A percentile compares a stretch with the other conserved stretches of the same genome.
Evolutionary conservation across 30 jellyfish, hydroid and myxozoan species (phyloP).

Genomic region (Cassiopea andromeda): DNA sequence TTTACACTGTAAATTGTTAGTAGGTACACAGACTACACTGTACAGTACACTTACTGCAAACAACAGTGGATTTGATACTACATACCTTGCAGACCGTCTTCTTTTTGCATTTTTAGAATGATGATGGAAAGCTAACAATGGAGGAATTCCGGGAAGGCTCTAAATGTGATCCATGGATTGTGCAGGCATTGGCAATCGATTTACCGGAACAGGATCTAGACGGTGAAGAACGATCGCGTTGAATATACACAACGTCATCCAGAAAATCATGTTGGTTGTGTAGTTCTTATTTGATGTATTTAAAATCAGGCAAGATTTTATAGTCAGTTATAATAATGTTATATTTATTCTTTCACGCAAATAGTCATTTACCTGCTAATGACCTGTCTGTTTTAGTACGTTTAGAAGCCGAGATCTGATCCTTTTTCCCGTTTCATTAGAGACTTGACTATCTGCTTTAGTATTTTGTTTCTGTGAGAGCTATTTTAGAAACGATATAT

Average conservation of each 20-base stretch:
- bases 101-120: slow-evolving; percentile 53
- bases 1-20: too few species aligned
- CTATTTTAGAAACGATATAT: too few species aligned
- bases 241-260: neutral
- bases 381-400: too few species aligned
- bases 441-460: too few species aligned
- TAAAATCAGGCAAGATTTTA: neutral
- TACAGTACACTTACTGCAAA: too few species aligned
- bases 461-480: too few species aligned
- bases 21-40: too few species aligned
- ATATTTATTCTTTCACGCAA: too few species aligned
- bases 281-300: neutral
- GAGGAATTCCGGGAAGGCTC: slow-evolving; percentile 98
- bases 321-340: neutral
- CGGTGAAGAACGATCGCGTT: slow-evolving; percentile 70
- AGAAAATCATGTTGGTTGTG: neutral
- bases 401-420: too few species aligned
- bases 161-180: slow-evolving; percentile 98
- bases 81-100: neutral
- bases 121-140: slow-evolving; percentile 94
- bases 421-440: too few species aligned
- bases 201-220: slow-evolving; percentile 91
- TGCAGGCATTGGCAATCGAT: slow-evolving; percentile 96
- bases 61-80: too few species aligned
- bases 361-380: neutral